A percentile compares a stretch with the other conserved stretches of the same genome.
These are phyloP conservation scores for Augochlorella aurata DNA, from an alignment of 2,888 invertebrate species.

Conservation along the genomic window DNA sequence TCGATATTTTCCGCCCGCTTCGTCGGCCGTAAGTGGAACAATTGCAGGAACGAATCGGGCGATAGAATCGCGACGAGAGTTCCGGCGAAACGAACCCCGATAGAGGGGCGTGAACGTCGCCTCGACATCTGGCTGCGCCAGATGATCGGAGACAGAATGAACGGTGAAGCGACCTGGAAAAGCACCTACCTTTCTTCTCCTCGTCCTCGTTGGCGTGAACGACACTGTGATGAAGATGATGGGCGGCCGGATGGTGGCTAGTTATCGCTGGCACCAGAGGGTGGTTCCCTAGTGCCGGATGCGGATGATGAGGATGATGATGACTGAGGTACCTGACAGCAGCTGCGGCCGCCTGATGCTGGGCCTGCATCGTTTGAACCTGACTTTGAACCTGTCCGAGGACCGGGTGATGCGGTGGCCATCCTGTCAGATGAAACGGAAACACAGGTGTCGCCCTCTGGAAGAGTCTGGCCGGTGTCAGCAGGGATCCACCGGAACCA, in stretches of 20 bases:
- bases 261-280: constrained; percentile 77
- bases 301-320: constrained; percentile 79
- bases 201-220: constrained; percentile 80
- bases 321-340: constrained; percentile 78
- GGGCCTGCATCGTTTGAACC: constrained; percentile 78
- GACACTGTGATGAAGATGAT: constrained; percentile 75
- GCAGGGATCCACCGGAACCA: constrained; percentile 75
- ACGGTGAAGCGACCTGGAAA: constrained; percentile 21
- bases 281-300: constrained; percentile 78
- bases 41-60: too few species aligned
- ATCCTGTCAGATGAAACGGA: constrained; percentile 80
- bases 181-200: constrained; percentile 79
- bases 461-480: constrained; percentile 77
- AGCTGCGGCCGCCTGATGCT: constrained; percentile 78
- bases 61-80: too few species aligned
- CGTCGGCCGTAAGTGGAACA: too few species aligned
- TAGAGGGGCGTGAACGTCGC: background rate
- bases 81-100: background rate
- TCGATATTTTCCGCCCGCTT: too few species aligned
- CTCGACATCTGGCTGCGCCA: background rate
- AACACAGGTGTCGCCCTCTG: constrained; percentile 80
- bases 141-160: background rate
- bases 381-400: constrained; percentile 79
- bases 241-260: constrained; percentile 76
- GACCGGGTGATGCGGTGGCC: constrained; percentile 80